Percentiles rank a stretch among this genome's conserved stretches.
Evolutionary conservation across 2,113 vertebrate species (phyloP).

Genomic region (Ictalurus punctatus): DNA sequence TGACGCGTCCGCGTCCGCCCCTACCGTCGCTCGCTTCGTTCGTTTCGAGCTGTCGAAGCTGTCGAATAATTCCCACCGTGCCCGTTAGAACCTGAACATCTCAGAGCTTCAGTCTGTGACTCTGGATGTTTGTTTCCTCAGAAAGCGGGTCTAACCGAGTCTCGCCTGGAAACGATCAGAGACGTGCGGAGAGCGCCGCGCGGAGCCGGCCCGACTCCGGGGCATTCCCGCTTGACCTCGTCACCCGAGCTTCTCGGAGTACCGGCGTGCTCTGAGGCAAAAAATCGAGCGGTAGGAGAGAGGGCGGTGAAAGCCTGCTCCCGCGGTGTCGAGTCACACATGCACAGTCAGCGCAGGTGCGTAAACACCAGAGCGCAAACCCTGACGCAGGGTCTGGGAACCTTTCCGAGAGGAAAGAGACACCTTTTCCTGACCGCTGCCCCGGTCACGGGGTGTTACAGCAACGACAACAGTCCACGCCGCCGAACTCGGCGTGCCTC

Average conservation of each 20-base stretch:
- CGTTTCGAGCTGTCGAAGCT: neutral
- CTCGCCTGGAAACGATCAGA: neutral
- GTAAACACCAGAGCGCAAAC: slow-evolving; percentile 30
- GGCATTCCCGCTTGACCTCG: neutral
- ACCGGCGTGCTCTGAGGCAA: neutral
- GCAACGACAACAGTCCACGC: neutral
- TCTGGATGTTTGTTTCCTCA: neutral
- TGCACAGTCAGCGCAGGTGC: slow-evolving; percentile 35
- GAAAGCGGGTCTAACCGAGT: neutral
- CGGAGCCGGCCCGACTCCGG: neutral
- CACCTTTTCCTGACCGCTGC: slow-evolving; percentile 28
- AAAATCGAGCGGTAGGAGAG: neutral
- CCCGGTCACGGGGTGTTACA: neutral
- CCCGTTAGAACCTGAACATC: slow-evolving; percentile 18
- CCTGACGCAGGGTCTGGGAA: slow-evolving; percentile 9
- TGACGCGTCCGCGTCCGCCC: neutral
- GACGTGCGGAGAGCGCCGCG: neutral
- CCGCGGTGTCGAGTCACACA: slow-evolving; percentile 13
- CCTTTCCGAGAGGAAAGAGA: slow-evolving; percentile 21
- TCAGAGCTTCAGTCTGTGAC: neutral
- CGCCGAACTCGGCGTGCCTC: neutral
- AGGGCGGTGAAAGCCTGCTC: neutral
- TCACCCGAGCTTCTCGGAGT: neutral
- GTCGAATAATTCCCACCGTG: neutral
- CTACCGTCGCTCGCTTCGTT: neutral